Evolutionary conservation across 2,797 vertebrate species (phyloP), one percentile per base, ranked within the genome.

Genomic region (Danio aesculapii): DNA sequence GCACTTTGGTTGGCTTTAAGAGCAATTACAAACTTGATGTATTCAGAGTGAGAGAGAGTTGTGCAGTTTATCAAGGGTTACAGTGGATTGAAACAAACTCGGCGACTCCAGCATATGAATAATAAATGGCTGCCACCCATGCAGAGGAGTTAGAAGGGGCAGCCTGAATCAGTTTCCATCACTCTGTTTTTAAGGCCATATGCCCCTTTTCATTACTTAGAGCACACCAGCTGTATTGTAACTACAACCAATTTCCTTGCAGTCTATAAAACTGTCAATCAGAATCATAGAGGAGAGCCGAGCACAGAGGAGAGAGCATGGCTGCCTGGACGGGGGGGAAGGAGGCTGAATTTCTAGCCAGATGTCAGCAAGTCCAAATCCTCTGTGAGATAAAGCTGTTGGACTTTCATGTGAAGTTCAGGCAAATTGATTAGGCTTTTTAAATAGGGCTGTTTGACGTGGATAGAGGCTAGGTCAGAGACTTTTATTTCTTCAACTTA

Each of bases 211-310:
- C 93, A 94, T 94, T 94, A 93, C 92, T 89, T 83, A 11, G 83
- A 92, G 91, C 91, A 92, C 90, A 85, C 91, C 92, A 93, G 92
- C 92, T 94, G 93, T 92, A 94, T 93, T 94, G 92, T 91, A 93
- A 93, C 92, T 94, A 93, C 93, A 93, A 94, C 93, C 94, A 94
- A 95, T 95, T 95, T 94, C 93, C 94, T 91, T 93, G 93, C 91
- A 94, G 92, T 94, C 94, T 92, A 94, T 95, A 95, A 95, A 95
- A 91, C 92, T 93, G 93, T 94, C 94, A 93, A 93, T 95, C 93
- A 95, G 92, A 94, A 93, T 93, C 92, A 92, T 90, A 91, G 70
- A 84, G 71, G 89, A 81, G 84, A 89, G 88, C 87, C 87, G 87
- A 86, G 85, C 68, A 49, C 21, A 62, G 68, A 44, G 81, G 52